Evolutionary conservation across 2,888 invertebrate species (phyloP), one percentile per base, ranked within the genome.

Genomic region (Petrolisthes manimaculis): DNA sequence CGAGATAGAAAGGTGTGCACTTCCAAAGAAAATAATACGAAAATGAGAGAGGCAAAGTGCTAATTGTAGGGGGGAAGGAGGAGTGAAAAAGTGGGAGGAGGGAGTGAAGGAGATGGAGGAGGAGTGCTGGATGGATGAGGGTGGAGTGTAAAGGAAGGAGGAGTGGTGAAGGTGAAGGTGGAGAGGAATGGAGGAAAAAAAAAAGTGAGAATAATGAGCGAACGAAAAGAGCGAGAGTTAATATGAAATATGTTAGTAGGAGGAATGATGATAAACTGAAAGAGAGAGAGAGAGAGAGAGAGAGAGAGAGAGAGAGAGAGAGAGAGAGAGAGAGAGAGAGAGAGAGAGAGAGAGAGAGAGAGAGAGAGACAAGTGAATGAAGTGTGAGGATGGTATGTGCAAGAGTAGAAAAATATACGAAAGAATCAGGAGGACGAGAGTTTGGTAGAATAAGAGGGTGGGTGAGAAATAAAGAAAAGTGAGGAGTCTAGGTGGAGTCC

Each of bases 281-380:
- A 37, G 37, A 2, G 2, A 2, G 37, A 37, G 37, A 37, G 37
- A 37, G 37, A 37, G 37, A 37, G 37, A 75, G 75, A 75, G 75
- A 75, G 75, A 75, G 75, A 75, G 75, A 75, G 75, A 75, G 80
- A 56, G 80, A 56, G 80, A 56, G 80, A 80, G 80, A 80, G 80
- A 82, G 67, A 56, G 80, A 56, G 80, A 56, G 80, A 56, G 80
- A 80, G 80, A 80, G 80, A 82, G 67, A 82, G 81, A 82, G 61
- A 82, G 61, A 82, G 61, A 78, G 78, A 78, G 78, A 78, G 78
- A 78, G 78, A 78, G 78, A 78, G 78, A 77, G 77, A 77, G 77
- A 37, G 37, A 37, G 37, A 37, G 37, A 1, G 37, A 2, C 37
- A 37, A 37, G 37, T 37, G 37, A 37, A 77, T 37, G 53, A 53